phyloP scores from a whole-genome alignment of 2,113 vertebrate species.

The Craseonycteris thonglongyai region DNA sequence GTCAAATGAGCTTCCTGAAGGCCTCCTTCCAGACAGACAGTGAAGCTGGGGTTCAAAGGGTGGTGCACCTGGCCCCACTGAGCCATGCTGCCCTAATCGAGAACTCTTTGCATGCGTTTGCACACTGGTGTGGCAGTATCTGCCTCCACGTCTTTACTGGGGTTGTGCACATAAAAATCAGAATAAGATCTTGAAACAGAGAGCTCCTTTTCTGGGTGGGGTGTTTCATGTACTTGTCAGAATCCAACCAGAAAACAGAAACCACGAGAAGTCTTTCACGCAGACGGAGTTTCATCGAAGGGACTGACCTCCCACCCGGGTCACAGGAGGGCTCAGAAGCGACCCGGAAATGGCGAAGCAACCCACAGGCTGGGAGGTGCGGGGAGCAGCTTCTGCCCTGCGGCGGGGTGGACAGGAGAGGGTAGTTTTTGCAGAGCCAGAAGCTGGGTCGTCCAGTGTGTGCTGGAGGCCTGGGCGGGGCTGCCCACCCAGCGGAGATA shows the following conservation, averaged over 20 bases:
- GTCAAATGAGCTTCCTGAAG: not conserved
- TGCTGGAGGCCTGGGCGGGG: not conserved
- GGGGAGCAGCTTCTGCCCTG: not conserved
- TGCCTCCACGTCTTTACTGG: not conserved
- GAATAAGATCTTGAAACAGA: not conserved
- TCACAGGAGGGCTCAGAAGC: not conserved
- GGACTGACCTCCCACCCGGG: not conserved
- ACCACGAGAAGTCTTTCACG: not conserved
- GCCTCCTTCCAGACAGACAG: not conserved
- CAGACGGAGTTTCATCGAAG: not conserved
- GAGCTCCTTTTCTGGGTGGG: not conserved
- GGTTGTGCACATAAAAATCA: not conserved
- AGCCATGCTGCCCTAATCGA: not conserved
- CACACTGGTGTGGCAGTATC: rapidly evolving
- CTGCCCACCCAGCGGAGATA: too few relatives aligned
- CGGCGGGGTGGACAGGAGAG: not conserved
- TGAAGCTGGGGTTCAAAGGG: not conserved
- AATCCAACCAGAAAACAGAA: not conserved
- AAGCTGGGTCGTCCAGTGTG: not conserved
- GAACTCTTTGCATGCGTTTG: not conserved
- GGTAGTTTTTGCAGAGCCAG: not conserved
- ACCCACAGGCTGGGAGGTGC: not conserved
- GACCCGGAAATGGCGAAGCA: not conserved
- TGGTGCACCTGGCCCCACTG: rapidly evolving
- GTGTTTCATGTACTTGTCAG: not conserved